A percentile compares a stretch with the other conserved stretches of the same genome.
Evolutionary conservation across 1,140 invertebrate genomes (phyloP).

Genomic region (Pararge aegeria): DNA sequence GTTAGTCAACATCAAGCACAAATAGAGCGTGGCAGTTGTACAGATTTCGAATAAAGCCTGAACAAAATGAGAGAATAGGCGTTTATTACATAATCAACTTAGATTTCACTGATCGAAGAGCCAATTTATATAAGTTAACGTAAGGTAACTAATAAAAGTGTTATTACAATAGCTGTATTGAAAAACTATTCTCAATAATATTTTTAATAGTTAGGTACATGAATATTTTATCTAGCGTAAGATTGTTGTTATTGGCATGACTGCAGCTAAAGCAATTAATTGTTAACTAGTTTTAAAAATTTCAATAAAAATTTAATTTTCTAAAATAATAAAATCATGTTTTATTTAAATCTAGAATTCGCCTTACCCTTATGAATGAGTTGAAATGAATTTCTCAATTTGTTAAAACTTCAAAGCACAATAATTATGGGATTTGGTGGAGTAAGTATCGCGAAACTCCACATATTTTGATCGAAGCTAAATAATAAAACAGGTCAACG

Average conservation of each 20-base stretch:
- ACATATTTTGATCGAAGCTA: no score
- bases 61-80: constrained; percentile 34
- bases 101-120: constrained; percentile 56
- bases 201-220: constrained; percentile 1
- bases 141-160: constrained; percentile 6
- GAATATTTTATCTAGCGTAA: constrained; percentile 11
- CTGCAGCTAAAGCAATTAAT: constrained; percentile 34
- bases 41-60: constrained; percentile 51
- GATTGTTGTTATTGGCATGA: constrained; percentile 28
- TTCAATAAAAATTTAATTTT: constrained; percentile 21
- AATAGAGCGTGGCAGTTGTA: constrained; percentile 70
- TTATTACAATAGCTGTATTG: constrained; percentile 14
- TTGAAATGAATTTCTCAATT: no score
- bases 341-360: no score
- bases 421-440: no score
- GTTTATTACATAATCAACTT: constrained; percentile 60
- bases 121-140: constrained; percentile 36
- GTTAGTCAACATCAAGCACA: constrained; percentile 55
- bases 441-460: no score
- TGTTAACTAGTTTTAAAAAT: constrained; percentile 74
- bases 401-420: no score
- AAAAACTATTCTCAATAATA: not conserved
- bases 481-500: constrained; percentile 34
- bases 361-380: no score
- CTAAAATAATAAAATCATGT: not conserved